These are phyloP conservation scores for Poeciliopsis turneri DNA, from an alignment of 2,797 vertebrate genomes.

Conservation along the genomic window DNA sequence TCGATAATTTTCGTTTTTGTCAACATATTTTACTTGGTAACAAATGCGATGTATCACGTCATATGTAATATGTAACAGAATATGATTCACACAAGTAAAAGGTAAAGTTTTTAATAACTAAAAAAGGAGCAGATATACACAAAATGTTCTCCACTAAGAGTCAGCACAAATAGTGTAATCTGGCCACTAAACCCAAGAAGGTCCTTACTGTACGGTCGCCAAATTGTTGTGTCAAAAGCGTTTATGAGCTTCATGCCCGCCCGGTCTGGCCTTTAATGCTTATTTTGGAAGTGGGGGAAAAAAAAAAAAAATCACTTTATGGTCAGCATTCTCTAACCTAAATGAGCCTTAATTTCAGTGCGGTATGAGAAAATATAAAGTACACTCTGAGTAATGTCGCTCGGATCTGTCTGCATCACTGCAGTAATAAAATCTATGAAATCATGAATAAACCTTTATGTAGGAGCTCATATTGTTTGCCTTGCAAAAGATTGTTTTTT, in stretches of 20 bases:
- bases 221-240: slow-evolving; percentile 17
- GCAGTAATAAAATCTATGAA: slow-evolving; percentile 1
- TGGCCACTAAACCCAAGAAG: slow-evolving; percentile 11
- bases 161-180: slow-evolving; percentile 4
- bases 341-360: slow-evolving; percentile 55
- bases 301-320: slow-evolving; percentile 25
- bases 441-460: not conserved
- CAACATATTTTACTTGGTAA: not conserved
- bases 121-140: not conserved
- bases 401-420: not conserved
- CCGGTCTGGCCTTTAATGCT: not conserved
- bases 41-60: not conserved
- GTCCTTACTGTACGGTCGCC: not conserved
- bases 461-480: not conserved
- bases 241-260: slow-evolving; percentile 31
- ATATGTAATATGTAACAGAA: too few species aligned
- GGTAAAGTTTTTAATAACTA: not conserved
- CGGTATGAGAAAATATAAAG: slow-evolving; percentile 48
- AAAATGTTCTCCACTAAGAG: not conserved
- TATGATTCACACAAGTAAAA: not conserved
- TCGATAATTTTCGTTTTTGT: not conserved
- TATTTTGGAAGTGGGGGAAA: slow-evolving; percentile 35
- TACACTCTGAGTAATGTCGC: slow-evolving; percentile 21
- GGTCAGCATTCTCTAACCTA: slow-evolving; percentile 48
- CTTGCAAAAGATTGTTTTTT: not conserved